Evolutionary conservation across 23 tunicate genomes (phyloP).

Genomic region (Oikopleura vanhoeffeni): DNA sequence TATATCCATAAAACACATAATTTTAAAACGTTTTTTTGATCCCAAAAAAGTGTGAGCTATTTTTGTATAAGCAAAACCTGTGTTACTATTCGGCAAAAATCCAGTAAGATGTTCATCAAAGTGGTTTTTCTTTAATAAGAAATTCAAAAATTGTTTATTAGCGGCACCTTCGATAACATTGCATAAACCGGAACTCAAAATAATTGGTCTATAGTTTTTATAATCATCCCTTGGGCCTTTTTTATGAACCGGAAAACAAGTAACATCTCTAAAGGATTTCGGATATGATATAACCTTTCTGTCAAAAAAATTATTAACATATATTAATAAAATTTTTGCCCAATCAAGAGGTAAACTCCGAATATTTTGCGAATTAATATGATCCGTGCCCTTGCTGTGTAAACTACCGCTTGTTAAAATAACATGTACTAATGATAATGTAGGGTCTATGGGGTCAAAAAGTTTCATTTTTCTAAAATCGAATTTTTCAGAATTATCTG

Average conservation of each 20-base stretch:
- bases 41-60: too few relatives aligned
- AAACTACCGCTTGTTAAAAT: too few relatives aligned
- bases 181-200: background rate
- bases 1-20: too few relatives aligned
- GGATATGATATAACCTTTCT: background rate
- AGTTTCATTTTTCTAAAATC: too few relatives aligned
- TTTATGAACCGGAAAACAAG: background rate
- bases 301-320: background rate
- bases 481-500: too few relatives aligned
- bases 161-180: background rate
- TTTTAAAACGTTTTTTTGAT: too few relatives aligned
- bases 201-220: background rate
- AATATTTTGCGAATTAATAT: too few relatives aligned
- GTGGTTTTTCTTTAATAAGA: background rate
- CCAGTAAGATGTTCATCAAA: background rate
- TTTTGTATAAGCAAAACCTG: background rate
- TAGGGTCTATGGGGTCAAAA: too few relatives aligned
- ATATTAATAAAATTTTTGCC: too few relatives aligned
- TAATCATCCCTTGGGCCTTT: background rate
- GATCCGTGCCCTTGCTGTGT: too few relatives aligned
- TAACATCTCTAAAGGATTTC: background rate
- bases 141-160: background rate
- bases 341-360: too few relatives aligned
- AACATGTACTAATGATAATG: too few relatives aligned
- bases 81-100: background rate